Percentiles rank a stretch among this genome's conserved stretches.
These are phyloP conservation scores for Trachops cirrhosus DNA, from an alignment of 2,797 vertebrate species.

Conservation along the genomic window DNA sequence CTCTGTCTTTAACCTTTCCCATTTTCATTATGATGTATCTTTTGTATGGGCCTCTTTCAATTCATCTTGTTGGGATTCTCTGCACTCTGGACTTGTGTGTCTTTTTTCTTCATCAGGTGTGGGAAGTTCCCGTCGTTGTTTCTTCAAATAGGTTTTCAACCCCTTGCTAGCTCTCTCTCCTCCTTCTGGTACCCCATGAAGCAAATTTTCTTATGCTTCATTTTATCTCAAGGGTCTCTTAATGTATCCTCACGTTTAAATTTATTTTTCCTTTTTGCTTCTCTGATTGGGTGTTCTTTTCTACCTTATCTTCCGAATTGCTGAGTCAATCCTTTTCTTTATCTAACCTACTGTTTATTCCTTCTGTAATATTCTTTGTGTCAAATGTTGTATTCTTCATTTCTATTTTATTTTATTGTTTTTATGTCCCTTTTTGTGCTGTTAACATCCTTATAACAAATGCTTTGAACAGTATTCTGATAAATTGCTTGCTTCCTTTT, in stretches of 20 bases:
- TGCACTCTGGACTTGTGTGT: not conserved
- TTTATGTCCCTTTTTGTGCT: not conserved
- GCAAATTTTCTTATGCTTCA: not conserved
- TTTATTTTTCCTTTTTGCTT: not conserved
- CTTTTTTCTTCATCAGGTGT: not conserved
- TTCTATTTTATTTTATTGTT: not conserved
- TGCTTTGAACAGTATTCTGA: not conserved
- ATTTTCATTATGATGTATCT: not conserved
- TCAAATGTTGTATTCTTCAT: not conserved
- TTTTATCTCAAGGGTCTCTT: not conserved
- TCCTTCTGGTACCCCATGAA: not conserved
- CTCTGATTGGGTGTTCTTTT: not conserved
- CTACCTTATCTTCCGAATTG: not conserved
- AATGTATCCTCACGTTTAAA: not conserved
- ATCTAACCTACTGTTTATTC: not conserved
- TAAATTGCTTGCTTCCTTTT: not conserved
- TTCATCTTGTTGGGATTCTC: not conserved
- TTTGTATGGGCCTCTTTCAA: not conserved
- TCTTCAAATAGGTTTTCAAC: not conserved
- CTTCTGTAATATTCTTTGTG: not conserved
- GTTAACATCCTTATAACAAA: not conserved
- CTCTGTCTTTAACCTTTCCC: not conserved
- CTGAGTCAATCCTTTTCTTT: not conserved
- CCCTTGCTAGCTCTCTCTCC: not conserved
- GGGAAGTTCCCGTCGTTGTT: not conserved